phyloP scores from a whole-genome alignment of 2,797 vertebrate species.

The Lutjanus campechanus region DNA sequence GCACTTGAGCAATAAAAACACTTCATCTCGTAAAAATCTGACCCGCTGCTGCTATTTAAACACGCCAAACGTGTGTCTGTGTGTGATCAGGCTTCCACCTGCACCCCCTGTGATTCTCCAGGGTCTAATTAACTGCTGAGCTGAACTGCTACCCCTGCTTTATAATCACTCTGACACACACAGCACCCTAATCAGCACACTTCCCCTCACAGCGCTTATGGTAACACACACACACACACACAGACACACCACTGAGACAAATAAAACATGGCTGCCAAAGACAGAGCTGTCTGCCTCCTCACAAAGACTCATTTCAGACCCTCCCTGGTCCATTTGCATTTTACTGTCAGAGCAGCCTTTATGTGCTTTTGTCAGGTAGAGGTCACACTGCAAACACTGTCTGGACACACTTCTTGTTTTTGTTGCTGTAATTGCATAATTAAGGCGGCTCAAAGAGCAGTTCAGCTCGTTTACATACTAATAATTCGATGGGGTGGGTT shows the following conservation, averaged over 20 bases:
- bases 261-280: slow-evolving; percentile 43
- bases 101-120: slow-evolving; percentile 19
- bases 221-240: slow-evolving; percentile 37
- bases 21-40: not conserved
- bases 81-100: slow-evolving; percentile 41
- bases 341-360: slow-evolving; percentile 1
- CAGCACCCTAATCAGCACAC: slow-evolving; percentile 56
- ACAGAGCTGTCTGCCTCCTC: slow-evolving; percentile 12
- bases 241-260: slow-evolving; percentile 33
- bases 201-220: slow-evolving; percentile 23
- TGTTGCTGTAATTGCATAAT: slow-evolving; percentile 29
- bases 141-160: slow-evolving; percentile 34
- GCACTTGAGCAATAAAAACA: not conserved
- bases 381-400: slow-evolving; percentile 5
- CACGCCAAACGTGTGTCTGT: slow-evolving; percentile 10
- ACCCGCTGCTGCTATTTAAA: not conserved
- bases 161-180: slow-evolving; percentile 47
- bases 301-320: slow-evolving; percentile 37
- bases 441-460: slow-evolving; percentile 25
- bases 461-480: slow-evolving; percentile 45
- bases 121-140: slow-evolving; percentile 70
- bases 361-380: slow-evolving; percentile 1
- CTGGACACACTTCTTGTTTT: slow-evolving; percentile 11
- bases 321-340: slow-evolving; percentile 31
- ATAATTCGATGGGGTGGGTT: slow-evolving; percentile 12